These are phyloP conservation scores for Oreochromis niloticus DNA, from an alignment of 2,113 vertebrate genomes.

Conservation along the genomic window DNA sequence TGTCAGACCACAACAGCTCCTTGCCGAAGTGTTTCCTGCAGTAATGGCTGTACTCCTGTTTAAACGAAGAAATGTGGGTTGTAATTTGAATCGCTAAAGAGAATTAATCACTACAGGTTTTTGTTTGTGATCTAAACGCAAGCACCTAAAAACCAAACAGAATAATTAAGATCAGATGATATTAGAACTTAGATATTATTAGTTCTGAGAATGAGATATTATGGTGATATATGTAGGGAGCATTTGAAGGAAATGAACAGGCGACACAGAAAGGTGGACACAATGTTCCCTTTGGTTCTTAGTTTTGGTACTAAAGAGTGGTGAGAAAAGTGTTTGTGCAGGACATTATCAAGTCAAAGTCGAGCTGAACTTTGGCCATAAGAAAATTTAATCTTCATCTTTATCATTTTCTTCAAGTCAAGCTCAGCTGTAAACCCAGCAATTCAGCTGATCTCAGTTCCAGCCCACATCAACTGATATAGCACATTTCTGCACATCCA, in stretches of 20 bases:
- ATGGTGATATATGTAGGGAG: background rate
- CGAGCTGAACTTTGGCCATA: background rate
- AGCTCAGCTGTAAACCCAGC: background rate
- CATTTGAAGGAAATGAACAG: background rate
- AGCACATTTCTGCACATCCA: background rate
- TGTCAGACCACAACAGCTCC: conserved; percentile 78
- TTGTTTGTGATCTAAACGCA: background rate
- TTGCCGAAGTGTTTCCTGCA: conserved; percentile 72
- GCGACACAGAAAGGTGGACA: background rate
- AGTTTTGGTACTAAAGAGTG: background rate
- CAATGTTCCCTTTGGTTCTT: background rate
- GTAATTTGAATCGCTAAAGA: background rate
- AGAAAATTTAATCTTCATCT: background rate
- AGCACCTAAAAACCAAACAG: background rate
- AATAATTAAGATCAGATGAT: background rate
- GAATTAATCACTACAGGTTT: background rate
- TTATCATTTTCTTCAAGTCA: background rate
- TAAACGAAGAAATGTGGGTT: background rate
- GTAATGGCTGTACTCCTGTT: conserved; percentile 83
- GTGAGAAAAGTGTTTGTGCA: background rate
- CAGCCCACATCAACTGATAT: background rate
- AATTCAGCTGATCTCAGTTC: background rate
- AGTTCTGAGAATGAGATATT: background rate
- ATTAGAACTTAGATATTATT: background rate
- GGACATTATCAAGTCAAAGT: background rate